Evolutionary conservation across 2,888 invertebrate species (phyloP), one percentile per base, ranked within the genome.

Genomic region (Diaperis boleti): DNA sequence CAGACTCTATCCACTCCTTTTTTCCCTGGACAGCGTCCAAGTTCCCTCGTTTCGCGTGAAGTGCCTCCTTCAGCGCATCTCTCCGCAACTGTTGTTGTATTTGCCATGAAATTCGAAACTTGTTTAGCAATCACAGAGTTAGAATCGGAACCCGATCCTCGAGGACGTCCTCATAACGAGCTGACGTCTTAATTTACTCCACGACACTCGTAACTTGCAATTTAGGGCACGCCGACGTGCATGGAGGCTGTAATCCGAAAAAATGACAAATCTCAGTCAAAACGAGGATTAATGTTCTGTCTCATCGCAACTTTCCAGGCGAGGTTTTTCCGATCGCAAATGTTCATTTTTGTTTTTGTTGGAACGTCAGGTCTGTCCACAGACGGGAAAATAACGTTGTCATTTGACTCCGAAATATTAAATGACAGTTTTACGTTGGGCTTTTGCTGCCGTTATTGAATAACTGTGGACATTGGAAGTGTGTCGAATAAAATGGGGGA

Each of bases 1-100:
- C 31, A 65, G 56, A n/a, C n/a, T n/a, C 42, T 61, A 65, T 64
- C 59, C 64, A 71, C 68, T 68, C 63, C 57, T 63, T 59, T 67
- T 65, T 68, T 69, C 45, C 52, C 69, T 72, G 72, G 72, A 69
- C 42, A 49, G 33, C 33, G 35, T 70, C 72, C 72, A 73, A 72
- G 59, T 62, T 52, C 55, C 49, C 69, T 66, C 69, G 70, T 72
- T 68, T 69, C 64, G 68, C 65, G 65, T 64, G 68, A 70, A 71
- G 64, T 59, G 56, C 57, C 63, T 59, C 62, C 65, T 60, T 56
- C 59, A 55, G 47, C 62, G 47, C 57, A 63, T 69, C 62, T 62
- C 52, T 52, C 59, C 52, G 35, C 47, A 62, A 68, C 55, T 50
- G 64, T 67, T 64, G 65, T 67, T 66, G 60, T 62, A 64, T 65